Conservation (phyloP, 2,888 invertebrate genomes). For the Oligia fasciuncula region DNA sequence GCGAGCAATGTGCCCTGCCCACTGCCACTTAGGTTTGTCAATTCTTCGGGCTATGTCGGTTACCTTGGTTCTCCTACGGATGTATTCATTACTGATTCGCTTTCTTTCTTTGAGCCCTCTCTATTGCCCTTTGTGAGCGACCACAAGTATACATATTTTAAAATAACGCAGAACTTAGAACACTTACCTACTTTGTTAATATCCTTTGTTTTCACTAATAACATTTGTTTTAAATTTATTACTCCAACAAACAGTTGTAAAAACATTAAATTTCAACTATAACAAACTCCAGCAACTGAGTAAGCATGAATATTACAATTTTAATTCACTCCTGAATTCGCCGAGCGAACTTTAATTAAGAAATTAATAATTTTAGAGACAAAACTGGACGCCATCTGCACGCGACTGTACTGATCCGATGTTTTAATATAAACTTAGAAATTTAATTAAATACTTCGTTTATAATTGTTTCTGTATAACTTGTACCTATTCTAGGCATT, state of each 20-base stretch:
- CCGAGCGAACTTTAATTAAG: conserved; percentile 71
- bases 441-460: conserved; percentile 68
- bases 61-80: no score
- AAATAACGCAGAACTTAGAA: not conserved
- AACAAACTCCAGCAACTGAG: conserved; percentile 25
- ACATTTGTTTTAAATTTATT: conserved; percentile 32
- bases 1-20: no score
- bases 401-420: conserved; percentile 60
- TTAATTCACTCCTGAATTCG: conserved; percentile 60
- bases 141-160: not conserved
- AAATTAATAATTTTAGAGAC: conserved; percentile 69
- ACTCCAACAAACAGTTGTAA: conserved; percentile 36
- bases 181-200: not conserved
- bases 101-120: no score
- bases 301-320: conserved; percentile 63
- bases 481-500: conserved; percentile 10
- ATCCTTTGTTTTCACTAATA: conserved; percentile 26
- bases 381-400: conserved; percentile 68
- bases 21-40: no score
- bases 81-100: no score
- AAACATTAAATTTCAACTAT: conserved; percentile 48
- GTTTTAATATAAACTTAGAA: conserved; percentile 66
- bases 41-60: no score
- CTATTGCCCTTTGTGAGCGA: no score
- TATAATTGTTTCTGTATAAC: conserved; percentile 51